These are phyloP conservation scores for Anolis apletophallus DNA, from an alignment of 2,797 vertebrate species.

Conservation along the genomic window DNA sequence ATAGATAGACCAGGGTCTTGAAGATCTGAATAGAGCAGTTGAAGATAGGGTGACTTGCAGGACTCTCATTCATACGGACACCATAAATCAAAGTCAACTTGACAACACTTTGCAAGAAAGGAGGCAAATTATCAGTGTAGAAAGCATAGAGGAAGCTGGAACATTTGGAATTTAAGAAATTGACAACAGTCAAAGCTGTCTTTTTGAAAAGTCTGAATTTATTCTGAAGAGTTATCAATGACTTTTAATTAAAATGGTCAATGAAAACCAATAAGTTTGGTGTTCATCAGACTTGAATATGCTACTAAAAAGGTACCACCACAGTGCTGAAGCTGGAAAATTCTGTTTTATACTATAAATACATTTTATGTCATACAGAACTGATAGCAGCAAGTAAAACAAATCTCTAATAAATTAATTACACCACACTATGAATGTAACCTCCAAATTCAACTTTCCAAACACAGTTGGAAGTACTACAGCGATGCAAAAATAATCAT, in stretches of 20 bases:
- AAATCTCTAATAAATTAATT: slow-evolving; percentile 40
- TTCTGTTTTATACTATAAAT: not conserved
- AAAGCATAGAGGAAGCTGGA: not conserved
- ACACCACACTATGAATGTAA: slow-evolving; percentile 39
- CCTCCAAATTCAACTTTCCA: slow-evolving; percentile 53
- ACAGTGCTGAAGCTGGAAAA: slow-evolving; percentile 38
- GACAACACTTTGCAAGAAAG: too few species aligned
- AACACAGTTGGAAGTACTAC: slow-evolving; percentile 24
- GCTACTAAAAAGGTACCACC: slow-evolving; percentile 46
- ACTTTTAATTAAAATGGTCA: slow-evolving; percentile 65
- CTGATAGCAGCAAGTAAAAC: slow-evolving; percentile 39
- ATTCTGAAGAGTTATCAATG: slow-evolving; percentile 40
- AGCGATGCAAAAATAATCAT: slow-evolving; percentile 19
- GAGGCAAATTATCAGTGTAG: not conserved
- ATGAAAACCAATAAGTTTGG: slow-evolving; percentile 55
- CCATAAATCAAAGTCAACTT: too few species aligned
- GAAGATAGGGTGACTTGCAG: too few species aligned
- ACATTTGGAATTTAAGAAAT: not conserved
- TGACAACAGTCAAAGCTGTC: not conserved
- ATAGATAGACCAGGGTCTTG: too few species aligned
- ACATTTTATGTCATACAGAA: not conserved
- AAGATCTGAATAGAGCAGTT: too few species aligned
- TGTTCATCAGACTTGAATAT: slow-evolving; percentile 33
- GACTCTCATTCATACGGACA: too few species aligned
- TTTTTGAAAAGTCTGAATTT: slow-evolving; percentile 30